Evolutionary conservation across 1,140 invertebrate genomes (phyloP).

Genomic region (Physella acuta): DNA sequence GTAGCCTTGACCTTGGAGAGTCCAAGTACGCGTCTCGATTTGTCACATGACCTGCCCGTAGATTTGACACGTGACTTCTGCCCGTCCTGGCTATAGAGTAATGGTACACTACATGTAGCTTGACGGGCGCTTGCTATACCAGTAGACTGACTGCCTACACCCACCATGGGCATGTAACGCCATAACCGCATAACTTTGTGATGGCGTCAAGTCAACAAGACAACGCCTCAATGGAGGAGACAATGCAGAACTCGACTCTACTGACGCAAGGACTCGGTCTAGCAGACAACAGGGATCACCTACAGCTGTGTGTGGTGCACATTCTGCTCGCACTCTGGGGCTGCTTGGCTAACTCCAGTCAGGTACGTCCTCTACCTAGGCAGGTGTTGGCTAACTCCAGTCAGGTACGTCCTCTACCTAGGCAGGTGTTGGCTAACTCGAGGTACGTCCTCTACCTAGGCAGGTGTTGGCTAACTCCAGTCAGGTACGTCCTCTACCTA

Average conservation of each 20-base stretch:
- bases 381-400: background rate
- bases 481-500: background rate
- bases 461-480: background rate
- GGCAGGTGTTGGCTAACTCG: background rate
- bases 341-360: slow-evolving; percentile 24
- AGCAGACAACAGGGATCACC: slow-evolving; percentile 1
- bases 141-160: too few species aligned
- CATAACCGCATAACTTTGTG: too few species aligned
- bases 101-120: too few species aligned
- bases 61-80: too few species aligned
- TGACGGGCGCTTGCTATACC: too few species aligned
- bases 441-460: background rate
- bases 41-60: too few species aligned
- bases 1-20: too few species aligned
- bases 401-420: background rate
- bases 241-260: slow-evolving; percentile 6
- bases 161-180: too few species aligned
- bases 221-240: too few species aligned
- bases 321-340: slow-evolving; percentile 24
- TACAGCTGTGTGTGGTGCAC: slow-evolving; percentile 16
- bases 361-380: slow-evolving; percentile 6
- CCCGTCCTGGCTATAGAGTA: too few species aligned
- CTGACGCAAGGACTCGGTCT: background rate
- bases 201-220: too few species aligned
- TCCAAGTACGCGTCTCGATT: too few species aligned